These are phyloP conservation scores for Horisme vitalbata DNA, from an alignment of 2,888 invertebrate genomes.

Conservation along the genomic window DNA sequence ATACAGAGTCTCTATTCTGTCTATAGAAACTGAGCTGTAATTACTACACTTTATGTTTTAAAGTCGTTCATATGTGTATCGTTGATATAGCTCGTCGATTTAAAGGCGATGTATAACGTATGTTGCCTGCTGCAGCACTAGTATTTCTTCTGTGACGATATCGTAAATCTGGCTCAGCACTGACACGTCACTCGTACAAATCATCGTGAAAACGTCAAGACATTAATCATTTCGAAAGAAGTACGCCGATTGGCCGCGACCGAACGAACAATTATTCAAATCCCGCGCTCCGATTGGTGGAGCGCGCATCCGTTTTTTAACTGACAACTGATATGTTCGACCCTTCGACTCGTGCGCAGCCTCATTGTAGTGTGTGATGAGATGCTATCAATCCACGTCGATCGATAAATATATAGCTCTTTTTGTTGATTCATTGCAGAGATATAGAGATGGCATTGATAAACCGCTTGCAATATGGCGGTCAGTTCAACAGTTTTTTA, in stretches of 20 bases:
- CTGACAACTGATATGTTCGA: constrained; percentile 78
- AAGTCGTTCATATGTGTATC: background rate
- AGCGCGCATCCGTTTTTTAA: constrained; percentile 63
- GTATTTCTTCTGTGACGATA: constrained; percentile 2
- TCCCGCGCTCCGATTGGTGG: constrained; percentile 66
- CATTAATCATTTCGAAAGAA: constrained; percentile 77
- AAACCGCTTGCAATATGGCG: constrained; percentile 37
- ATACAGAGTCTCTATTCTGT: too few species aligned
- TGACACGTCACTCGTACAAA: constrained; percentile 68
- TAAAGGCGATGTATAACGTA: too few species aligned
- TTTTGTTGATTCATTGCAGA: constrained; percentile 39
- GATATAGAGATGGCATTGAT: constrained; percentile 38
- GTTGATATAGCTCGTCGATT: too few species aligned
- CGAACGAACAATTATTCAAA: constrained; percentile 81
- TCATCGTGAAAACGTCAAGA: constrained; percentile 74
- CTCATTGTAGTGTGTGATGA: constrained; percentile 57
- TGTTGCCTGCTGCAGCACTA: background rate
- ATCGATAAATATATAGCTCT: constrained; percentile 47
- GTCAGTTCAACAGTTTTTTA: constrained; percentile 24
- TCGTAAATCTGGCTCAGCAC: constrained; percentile 66
- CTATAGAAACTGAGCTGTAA: constrained; percentile 8
- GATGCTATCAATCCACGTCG: constrained; percentile 44
- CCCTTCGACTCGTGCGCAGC: constrained; percentile 77
- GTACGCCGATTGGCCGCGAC: constrained; percentile 69
- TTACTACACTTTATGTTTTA: background rate